A percentile compares a stretch with the other conserved stretches of the same genome.
These are phyloP conservation scores for Aphelinus atriplicis DNA, from an alignment of 1,140 invertebrate genomes.

Conservation along the genomic window DNA sequence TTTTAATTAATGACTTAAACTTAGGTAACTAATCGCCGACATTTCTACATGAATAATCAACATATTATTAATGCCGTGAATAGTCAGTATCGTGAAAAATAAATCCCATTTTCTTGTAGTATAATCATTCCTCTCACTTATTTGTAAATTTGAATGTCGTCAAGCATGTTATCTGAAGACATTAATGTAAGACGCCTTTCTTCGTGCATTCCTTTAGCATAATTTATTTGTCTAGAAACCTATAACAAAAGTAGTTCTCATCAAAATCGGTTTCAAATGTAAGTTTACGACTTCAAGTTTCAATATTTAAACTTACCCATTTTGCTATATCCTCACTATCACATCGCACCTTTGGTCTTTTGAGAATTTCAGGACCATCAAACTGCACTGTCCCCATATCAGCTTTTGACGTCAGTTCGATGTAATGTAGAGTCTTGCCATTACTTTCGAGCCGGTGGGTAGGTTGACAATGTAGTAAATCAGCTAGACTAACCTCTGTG, in stretches of 20 bases:
- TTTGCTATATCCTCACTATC: constrained; percentile 81
- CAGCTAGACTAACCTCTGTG: constrained; percentile 62
- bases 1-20: constrained; percentile 26
- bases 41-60: neutral
- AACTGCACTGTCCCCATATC: constrained; percentile 62
- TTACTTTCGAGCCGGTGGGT: constrained; percentile 65
- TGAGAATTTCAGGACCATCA: constrained; percentile 67
- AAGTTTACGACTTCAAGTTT: neutral
- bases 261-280: neutral
- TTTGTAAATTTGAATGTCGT: constrained; percentile 62
- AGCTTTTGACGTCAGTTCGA: constrained; percentile 79
- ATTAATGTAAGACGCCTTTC: constrained; percentile 70
- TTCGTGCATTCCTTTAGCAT: constrained; percentile 86
- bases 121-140: constrained; percentile 45
- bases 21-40: constrained; percentile 13
- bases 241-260: constrained; percentile 45
- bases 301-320: constrained; percentile 70
- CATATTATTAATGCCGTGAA: neutral
- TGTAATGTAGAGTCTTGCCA: constrained; percentile 72
- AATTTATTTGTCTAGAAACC: constrained; percentile 81
- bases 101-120: constrained; percentile 16
- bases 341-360: constrained; percentile 84
- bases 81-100: constrained; percentile 9
- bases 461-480: constrained; percentile 71
- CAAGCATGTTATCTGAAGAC: constrained; percentile 64